Conservation (phyloP, 2,888 invertebrate species). For the Rotaria sp. region DNA sequence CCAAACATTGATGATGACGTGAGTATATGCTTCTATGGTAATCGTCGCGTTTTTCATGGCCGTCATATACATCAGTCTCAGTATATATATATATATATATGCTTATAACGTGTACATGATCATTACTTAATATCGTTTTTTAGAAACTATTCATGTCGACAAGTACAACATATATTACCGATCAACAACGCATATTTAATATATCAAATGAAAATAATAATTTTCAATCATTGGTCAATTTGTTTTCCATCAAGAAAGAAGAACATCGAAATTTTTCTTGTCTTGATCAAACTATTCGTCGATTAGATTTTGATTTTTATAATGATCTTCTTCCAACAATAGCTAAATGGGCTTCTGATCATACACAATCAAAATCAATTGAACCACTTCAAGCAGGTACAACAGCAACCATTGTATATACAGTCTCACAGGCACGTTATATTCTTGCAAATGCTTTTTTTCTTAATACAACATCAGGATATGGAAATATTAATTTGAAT, state of each 20-base stretch:
- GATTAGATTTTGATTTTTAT: slow-evolving; percentile 20
- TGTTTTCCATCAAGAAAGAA: not conserved
- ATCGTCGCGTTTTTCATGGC: too few relatives aligned
- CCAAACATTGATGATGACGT: too few relatives aligned
- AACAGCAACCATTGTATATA: not conserved
- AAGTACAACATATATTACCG: not conserved
- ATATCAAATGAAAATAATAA: not conserved
- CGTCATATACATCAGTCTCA: too few relatives aligned
- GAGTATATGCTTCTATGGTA: too few relatives aligned
- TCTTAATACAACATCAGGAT: not conserved
- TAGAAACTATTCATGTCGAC: not conserved
- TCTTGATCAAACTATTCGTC: not conserved
- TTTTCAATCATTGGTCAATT: not conserved
- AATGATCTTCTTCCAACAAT: not conserved
- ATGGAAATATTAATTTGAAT: slow-evolving; percentile 8
- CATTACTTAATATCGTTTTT: not conserved
- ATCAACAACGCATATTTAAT: not conserved
- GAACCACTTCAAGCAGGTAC: not conserved
- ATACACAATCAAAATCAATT: not conserved
- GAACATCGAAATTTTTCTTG: not conserved
- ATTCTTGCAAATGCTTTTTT: slow-evolving; percentile 28
- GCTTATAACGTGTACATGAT: too few relatives aligned
- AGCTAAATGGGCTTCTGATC: slow-evolving; percentile 2
- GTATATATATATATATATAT: too few relatives aligned
- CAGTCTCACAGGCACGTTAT: not conserved